Evolutionary conservation across 2,113 vertebrate genomes (phyloP).

Genomic region (Polypterus bichir): DNA sequence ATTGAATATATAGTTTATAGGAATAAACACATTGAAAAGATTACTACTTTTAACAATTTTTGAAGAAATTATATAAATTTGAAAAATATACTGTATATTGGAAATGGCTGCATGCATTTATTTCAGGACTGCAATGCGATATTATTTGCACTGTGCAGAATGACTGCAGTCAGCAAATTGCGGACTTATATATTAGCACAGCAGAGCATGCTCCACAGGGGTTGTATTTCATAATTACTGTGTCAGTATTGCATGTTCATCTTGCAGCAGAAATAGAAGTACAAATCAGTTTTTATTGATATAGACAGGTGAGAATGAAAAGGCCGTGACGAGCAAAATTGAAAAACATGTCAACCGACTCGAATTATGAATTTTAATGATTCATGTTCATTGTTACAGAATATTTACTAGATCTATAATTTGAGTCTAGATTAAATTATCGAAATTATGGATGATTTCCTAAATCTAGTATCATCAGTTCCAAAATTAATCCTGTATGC

Average conservation of each 20-base stretch:
- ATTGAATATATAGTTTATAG: too few species aligned
- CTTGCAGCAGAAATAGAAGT: slow-evolving; percentile 18
- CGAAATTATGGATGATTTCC: slow-evolving; percentile 35
- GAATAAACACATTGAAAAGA: too few species aligned
- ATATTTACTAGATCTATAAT: slow-evolving; percentile 36
- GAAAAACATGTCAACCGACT: slow-evolving; percentile 44
- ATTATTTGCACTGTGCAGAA: too few species aligned
- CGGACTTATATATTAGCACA: neutral
- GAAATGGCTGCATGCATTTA: too few species aligned
- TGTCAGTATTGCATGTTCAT: slow-evolving; percentile 24
- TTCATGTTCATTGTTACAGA: slow-evolving; percentile 27
- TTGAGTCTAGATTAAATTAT: slow-evolving; percentile 49
- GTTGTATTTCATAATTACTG: slow-evolving; percentile 19
- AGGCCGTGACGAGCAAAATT: slow-evolving; percentile 23
- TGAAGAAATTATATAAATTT: too few species aligned
- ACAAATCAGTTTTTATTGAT: slow-evolving; percentile 45
- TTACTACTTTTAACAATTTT: too few species aligned
- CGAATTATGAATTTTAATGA: slow-evolving; percentile 56
- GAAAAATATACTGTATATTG: too few species aligned
- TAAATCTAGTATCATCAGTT: slow-evolving; percentile 19
- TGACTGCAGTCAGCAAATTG: too few species aligned
- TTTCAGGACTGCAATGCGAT: neutral
- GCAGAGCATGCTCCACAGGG: neutral
- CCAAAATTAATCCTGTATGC: too few species aligned
- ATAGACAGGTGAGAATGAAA: slow-evolving; percentile 33